phyloP scores from a whole-genome alignment of 2,113 vertebrate genomes.

The Megaceryle torquata region DNA sequence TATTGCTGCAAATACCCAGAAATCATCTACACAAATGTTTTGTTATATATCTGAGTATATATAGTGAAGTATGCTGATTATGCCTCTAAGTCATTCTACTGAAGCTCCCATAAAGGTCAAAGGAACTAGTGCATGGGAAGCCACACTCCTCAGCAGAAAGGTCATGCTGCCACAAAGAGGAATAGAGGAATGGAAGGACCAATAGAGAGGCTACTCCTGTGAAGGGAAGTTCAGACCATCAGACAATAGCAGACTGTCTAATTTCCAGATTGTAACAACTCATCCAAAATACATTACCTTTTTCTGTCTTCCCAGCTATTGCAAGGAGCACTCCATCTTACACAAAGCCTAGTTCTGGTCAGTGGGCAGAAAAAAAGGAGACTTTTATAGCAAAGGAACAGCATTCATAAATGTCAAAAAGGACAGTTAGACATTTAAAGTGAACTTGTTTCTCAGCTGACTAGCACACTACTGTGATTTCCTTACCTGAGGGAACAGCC shows the following conservation, averaged over 20 bases:
- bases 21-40: not conserved
- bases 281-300: not conserved
- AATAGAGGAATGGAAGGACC: not conserved
- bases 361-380: not conserved
- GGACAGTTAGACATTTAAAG: not conserved
- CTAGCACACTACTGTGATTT: not conserved
- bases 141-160: constrained; percentile 11
- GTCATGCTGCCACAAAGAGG: not conserved
- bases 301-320: not conserved
- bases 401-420: not conserved
- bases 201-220: not conserved
- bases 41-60: not conserved
- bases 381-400: not conserved
- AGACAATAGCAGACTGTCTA: not conserved
- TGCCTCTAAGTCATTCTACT: not conserved
- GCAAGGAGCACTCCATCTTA: not conserved
- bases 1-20: not conserved
- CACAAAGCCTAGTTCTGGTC: not conserved
- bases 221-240: not conserved
- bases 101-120: not conserved
- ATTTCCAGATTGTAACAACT: not conserved
- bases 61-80: not conserved
- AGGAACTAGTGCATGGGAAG: not conserved
- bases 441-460: not conserved
- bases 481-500: not conserved